Conservation (phyloP, 2,113 vertebrate species). For the Ovis aries region ARS-UI_Ramb_v3.0 NC_056073.1:33667501-33668000, state of each 20-base stretch:
- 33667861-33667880: background rate
- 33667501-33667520: background rate
- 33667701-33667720: background rate
- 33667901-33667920: background rate
- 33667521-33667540: background rate
- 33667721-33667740: background rate
- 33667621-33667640: background rate
- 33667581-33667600: background rate
- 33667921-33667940: background rate
- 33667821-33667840: background rate
- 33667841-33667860: background rate
- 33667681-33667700: background rate
- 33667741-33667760: background rate
- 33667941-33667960: background rate
- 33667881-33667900: background rate
- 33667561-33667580: background rate
- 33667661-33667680: background rate
- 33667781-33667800: too few species aligned
- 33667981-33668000: background rate
- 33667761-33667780: background rate
- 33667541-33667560: background rate
- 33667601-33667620: background rate
- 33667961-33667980: background rate
- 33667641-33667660: background rate
- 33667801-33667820: too few species aligned